Evolutionary conservation across 2,888 invertebrate species (phyloP).

Genomic region (Lycophotia porphyrea): DNA sequence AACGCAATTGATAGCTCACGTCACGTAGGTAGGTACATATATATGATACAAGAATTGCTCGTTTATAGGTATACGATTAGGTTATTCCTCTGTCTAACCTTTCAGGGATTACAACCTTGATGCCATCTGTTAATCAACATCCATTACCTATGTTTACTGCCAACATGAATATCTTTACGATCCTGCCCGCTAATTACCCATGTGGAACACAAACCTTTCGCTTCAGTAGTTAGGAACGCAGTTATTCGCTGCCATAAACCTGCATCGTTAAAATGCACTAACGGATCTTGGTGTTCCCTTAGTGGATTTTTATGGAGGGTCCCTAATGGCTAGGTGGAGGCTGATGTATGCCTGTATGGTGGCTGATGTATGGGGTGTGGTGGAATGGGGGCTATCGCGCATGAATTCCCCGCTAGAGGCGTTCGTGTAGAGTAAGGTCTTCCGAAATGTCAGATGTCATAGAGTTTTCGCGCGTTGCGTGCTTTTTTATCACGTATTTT

Average conservation of each 20-base stretch:
- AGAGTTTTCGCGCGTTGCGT: too few relatives aligned
- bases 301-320: constrained; percentile 39
- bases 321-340: constrained; percentile 30
- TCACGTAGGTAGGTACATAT: too few relatives aligned
- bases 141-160: constrained; percentile 6
- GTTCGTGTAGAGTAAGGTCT: too few relatives aligned
- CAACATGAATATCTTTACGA: constrained; percentile 15
- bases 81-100: too few relatives aligned
- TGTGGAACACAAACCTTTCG: background rate
- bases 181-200: constrained; percentile 15
- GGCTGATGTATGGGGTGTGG: too few relatives aligned
- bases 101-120: background rate
- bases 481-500: too few relatives aligned
- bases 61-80: too few relatives aligned
- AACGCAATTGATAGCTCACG: too few relatives aligned
- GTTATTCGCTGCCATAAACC: constrained; percentile 48
- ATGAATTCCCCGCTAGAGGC: too few relatives aligned
- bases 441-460: too few relatives aligned
- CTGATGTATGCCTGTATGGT: constrained; percentile 1
- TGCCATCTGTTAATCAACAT: background rate
- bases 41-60: too few relatives aligned
- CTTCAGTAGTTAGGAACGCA: constrained; percentile 20
- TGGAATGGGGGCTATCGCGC: too few relatives aligned
- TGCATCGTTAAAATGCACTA: constrained; percentile 59
- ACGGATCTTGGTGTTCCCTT: constrained; percentile 13